Conservation (phyloP, 2,888 invertebrate species). For the Eurytoma californica region DNA sequence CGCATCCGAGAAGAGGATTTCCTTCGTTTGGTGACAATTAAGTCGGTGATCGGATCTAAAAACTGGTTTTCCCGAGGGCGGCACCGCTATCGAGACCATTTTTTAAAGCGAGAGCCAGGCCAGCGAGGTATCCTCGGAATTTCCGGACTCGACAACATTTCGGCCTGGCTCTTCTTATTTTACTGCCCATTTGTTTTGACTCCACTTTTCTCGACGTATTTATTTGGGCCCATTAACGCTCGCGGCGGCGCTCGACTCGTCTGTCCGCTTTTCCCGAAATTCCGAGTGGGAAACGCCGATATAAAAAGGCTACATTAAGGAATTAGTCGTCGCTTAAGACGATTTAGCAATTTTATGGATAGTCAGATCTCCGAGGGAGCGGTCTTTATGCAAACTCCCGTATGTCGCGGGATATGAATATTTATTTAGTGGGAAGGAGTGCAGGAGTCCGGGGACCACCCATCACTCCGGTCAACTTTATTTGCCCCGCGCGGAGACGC, state of each 20-base stretch:
- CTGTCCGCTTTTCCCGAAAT: not conserved
- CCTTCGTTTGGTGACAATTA: conserved; percentile 32
- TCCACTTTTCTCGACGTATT: conserved; percentile 48
- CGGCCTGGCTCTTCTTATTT: conserved; percentile 23
- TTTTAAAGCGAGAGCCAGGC: conserved; percentile 29
- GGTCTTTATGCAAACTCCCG: conserved; percentile 35
- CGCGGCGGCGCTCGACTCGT: not conserved
- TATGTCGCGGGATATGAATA: conserved; percentile 34
- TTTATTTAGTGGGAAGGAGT: conserved; percentile 29
- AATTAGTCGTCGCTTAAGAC: conserved; percentile 40
- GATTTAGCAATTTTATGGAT: conserved; percentile 45
- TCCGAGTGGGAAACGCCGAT: conserved; percentile 22
- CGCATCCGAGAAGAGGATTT: conserved; percentile 3
- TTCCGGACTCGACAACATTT: conserved; percentile 49
- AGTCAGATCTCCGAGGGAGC: not conserved
- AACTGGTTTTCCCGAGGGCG: conserved; percentile 41
- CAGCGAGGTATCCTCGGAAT: conserved; percentile 51
- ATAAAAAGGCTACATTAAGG: conserved; percentile 11
- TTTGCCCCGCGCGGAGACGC: conserved; percentile 2
- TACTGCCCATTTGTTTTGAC: conserved; percentile 48
- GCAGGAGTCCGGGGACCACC: conserved; percentile 37
- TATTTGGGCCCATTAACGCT: conserved; percentile 52
- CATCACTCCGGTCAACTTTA: conserved; percentile 37
- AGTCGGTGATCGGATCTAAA: conserved; percentile 22
- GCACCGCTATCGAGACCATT: conserved; percentile 33